These are phyloP conservation scores for Prolemur simus DNA, from an alignment of 2,113 vertebrate species.

Conservation along the genomic window DNA sequence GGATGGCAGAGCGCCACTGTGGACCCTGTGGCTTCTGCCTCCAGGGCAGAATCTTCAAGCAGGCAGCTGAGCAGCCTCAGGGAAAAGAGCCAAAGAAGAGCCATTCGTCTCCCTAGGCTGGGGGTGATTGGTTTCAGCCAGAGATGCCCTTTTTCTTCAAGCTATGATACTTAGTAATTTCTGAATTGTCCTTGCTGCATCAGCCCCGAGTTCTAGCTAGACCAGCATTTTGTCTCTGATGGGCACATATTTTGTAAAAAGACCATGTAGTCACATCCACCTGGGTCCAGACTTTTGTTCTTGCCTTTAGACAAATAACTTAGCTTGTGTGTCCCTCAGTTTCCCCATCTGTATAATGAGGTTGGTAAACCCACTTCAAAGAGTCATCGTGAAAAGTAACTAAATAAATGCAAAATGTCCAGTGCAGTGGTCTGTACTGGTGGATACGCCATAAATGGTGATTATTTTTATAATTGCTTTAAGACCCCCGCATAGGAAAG, in stretches of 20 bases:
- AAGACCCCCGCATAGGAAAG: not conserved
- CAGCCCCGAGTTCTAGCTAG: not conserved
- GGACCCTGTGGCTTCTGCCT: not conserved
- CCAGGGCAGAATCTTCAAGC: not conserved
- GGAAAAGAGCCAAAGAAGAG: not conserved
- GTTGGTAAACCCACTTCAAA: not conserved
- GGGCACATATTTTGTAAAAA: not conserved
- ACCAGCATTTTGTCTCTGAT: not conserved
- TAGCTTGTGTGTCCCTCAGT: not conserved
- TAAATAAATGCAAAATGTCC: not conserved
- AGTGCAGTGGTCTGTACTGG: too few relatives aligned
- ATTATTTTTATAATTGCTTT: not conserved
- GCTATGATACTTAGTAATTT: not conserved
- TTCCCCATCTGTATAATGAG: not conserved
- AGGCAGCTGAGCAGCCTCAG: not conserved
- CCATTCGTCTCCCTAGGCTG: not conserved
- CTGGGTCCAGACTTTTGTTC: not conserved
- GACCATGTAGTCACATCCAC: not conserved
- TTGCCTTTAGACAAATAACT: not conserved
- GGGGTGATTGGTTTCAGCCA: not conserved
- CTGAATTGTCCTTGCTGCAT: not conserved
- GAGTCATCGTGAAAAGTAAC: not conserved
- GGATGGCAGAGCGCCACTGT: accelerated
- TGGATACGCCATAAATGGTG: accelerated
- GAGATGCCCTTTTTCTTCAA: not conserved